Base-by-base conservation (phyloP, 2,888 invertebrate genomes). In the Sinelater perroti region DNA sequence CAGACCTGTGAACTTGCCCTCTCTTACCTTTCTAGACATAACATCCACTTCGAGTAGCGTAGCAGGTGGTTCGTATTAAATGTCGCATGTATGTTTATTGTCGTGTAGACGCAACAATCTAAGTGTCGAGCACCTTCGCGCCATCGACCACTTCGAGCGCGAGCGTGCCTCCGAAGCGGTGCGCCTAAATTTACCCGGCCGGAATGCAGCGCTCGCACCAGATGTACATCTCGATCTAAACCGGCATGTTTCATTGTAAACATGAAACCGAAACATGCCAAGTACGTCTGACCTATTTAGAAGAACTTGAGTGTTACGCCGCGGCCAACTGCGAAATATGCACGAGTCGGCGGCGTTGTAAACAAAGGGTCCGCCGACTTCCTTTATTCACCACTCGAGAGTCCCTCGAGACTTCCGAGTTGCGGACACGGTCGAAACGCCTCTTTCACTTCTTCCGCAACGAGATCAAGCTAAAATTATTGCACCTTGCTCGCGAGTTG, bases 211-310 rank as follows among this genome's bases (percentile, higher is more conserved):
- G 14, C 17, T 17, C 13, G 14, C 33, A 33, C 33, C 13, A 33
- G 33, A 33, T 33, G 33, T 33, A 33, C 33, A 5, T 6, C 28
- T 10, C 28, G 28, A 35, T 35, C 11, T 16, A 38, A 13, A 18
- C 40, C 14, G 11, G 40, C 18, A 38, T 21, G 8, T 38, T 14
- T 16, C 17, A 8, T 35, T 35, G 21, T 20, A 35, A 35, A 47
- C 47, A 18, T 30, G 26, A 28, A 28, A 36, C 26, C 16, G 24
- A 36, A 30, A 14, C 24, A 51, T 40, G 24, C 21, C 35, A 51
- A 51, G 51, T 51, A 30, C 28, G 18, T 28, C 40, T 51, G 51
- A 51, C 51, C 51, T 14, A 51, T 33, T 44, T 28, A 8, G 10
- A 44, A 35, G 18, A 6, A 4, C 17, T 5, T 7, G 10, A 1